These are phyloP conservation scores for Luperina nickerlii DNA, from an alignment of 2,888 invertebrate species.

Conservation along the genomic window DNA sequence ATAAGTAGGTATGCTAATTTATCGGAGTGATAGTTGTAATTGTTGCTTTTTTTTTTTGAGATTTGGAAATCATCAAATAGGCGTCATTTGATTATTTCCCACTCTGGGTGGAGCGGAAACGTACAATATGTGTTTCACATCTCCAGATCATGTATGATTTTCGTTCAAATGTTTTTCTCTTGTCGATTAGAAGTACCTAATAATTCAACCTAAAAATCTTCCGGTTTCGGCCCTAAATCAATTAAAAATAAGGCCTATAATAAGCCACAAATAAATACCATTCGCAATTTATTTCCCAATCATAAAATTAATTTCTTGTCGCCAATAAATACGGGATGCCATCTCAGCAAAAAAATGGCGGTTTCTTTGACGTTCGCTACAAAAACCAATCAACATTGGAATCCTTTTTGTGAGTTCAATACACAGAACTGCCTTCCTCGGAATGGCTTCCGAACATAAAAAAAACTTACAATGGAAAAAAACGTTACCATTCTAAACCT, in stretches of 20 bases:
- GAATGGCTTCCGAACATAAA: conserved; percentile 79
- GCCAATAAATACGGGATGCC: conserved; percentile 70
- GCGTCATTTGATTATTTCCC: no score
- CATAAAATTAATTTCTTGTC: conserved; percentile 63
- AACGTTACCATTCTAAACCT: conserved; percentile 44
- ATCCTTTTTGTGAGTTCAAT: conserved; percentile 81
- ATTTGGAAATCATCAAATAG: no score
- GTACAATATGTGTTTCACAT: background rate
- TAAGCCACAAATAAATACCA: conserved; percentile 28
- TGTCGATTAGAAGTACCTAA: background rate
- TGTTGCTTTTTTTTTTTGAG: background rate
- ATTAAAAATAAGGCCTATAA: conserved; percentile 11
- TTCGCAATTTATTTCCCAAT: conserved; percentile 56
- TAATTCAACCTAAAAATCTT: background rate
- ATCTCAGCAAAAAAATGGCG: conserved; percentile 70
- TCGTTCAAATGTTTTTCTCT: background rate
- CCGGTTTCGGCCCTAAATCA: conserved; percentile 10
- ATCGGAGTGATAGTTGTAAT: conserved; percentile 32
- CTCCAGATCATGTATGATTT: background rate
- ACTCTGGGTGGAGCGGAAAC: background rate
- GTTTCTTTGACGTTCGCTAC: conserved; percentile 75
- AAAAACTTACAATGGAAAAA: conserved; percentile 66
- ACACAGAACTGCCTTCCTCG: conserved; percentile 77
- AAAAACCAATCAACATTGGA: conserved; percentile 81
- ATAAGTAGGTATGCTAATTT: conserved; percentile 41